Conservation (phyloP, 2,113 vertebrate genomes). For the Boleophthalmus pectinirostris region DNA sequence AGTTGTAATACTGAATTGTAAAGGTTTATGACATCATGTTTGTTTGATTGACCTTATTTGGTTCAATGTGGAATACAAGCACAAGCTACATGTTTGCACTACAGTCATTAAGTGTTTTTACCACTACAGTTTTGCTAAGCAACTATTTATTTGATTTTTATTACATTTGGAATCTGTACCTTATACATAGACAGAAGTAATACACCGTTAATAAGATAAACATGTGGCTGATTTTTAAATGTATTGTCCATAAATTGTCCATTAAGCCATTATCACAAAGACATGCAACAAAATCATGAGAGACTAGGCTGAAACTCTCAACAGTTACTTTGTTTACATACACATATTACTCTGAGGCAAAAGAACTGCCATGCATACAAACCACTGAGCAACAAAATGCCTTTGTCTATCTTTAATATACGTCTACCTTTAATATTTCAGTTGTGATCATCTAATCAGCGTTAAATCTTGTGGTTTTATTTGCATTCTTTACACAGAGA, state of each 20-base stretch:
- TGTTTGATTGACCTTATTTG: neutral
- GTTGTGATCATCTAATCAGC: neutral
- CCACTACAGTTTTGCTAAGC: neutral
- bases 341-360: too few relatives aligned
- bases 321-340: too few relatives aligned
- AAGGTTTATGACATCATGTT: neutral
- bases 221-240: too few relatives aligned
- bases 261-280: too few relatives aligned
- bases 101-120: neutral
- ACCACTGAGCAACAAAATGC: too few relatives aligned
- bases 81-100: neutral
- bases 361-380: too few relatives aligned
- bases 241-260: too few relatives aligned
- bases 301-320: too few relatives aligned
- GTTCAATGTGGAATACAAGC: neutral
- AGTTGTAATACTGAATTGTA: neutral
- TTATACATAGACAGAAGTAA: too few relatives aligned
- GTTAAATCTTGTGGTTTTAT: neutral
- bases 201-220: too few relatives aligned
- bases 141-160: neutral
- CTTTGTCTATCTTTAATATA: neutral
- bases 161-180: neutral
- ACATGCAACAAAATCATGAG: too few relatives aligned
- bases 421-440: too few relatives aligned
- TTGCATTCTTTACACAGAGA: conserved; percentile 71